Conservation (phyloP, 1,140 invertebrate species). For the Brachionus angularis region DNA sequence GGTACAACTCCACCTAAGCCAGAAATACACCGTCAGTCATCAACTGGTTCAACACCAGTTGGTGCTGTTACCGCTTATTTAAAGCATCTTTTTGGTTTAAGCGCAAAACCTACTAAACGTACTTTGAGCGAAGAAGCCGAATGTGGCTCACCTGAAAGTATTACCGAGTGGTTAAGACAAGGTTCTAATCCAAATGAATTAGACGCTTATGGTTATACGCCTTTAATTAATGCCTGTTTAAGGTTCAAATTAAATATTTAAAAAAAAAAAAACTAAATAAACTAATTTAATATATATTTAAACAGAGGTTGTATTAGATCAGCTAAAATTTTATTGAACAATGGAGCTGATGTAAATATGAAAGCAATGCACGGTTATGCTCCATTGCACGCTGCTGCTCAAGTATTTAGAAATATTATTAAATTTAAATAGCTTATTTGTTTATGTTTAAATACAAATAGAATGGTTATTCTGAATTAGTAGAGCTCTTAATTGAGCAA, state of each 20-base stretch:
- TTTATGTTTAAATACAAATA: not conserved
- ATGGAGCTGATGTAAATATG: conserved; percentile 42
- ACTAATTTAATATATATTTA: not conserved
- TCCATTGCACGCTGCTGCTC: conserved; percentile 39
- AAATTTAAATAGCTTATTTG: not conserved
- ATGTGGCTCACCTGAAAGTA: conserved; percentile 33
- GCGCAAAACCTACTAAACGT: conserved; percentile 13
- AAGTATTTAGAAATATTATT: conserved; percentile 2
- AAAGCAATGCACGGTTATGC: conserved; percentile 38
- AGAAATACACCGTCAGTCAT: conserved; percentile 9
- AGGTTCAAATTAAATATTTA: not conserved
- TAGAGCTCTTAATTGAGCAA: not conserved
- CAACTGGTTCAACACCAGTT: not conserved
- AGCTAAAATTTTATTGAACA: conserved; percentile 18
- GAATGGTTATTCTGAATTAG: conserved; percentile 35
- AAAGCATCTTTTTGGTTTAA: conserved; percentile 19
- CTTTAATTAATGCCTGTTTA: conserved; percentile 32
- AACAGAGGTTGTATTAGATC: conserved; percentile 12
- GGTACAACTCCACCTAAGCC: not conserved
- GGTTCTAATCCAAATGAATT: conserved; percentile 36
- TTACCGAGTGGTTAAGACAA: conserved; percentile 35
- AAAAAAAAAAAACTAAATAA: not conserved
- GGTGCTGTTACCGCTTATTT: conserved; percentile 10
- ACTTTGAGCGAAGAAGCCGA: conserved; percentile 41
- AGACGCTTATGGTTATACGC: conserved; percentile 42